These are phyloP conservation scores for Meandrusa payeni DNA, from an alignment of 2,888 invertebrate genomes.

Conservation along the genomic window DNA sequence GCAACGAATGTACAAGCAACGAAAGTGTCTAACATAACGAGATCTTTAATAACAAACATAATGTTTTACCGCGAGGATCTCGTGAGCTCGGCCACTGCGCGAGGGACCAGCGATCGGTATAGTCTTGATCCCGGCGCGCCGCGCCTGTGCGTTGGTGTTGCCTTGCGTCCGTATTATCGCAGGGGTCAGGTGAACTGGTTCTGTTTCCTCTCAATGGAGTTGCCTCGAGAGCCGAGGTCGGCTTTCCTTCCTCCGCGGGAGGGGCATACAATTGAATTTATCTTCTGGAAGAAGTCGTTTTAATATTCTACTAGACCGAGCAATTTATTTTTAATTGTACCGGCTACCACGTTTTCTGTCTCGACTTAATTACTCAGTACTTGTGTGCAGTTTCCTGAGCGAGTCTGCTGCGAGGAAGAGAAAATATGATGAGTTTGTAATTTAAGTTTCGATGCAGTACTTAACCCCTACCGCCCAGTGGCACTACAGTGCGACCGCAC, in stretches of 20 bases:
- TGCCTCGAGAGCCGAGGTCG: conserved; percentile 9
- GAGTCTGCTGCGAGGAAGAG: no score
- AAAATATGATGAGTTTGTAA: no score
- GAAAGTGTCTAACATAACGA: not conserved
- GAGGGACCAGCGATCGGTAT: conserved; percentile 14
- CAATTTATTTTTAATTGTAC: no score
- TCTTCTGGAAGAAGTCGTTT: no score
- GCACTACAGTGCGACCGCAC: no score
- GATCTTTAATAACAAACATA: not conserved
- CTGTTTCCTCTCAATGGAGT: conserved; percentile 18
- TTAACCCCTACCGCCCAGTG: no score
- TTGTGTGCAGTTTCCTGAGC: no score
- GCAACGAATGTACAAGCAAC: conserved; percentile 12
- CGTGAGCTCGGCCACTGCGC: not conserved
- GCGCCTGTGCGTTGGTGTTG: conserved; percentile 10
- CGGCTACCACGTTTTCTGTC: no score
- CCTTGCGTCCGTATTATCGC: conserved; percentile 12
- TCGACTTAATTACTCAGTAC: no score
- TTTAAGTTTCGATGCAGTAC: no score
- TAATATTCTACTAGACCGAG: no score
- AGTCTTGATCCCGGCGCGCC: conserved; percentile 7
- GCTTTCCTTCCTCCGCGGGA: conserved; percentile 6
- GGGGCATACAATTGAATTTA: no score
- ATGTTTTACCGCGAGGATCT: not conserved
- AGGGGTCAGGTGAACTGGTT: conserved; percentile 18